These are phyloP conservation scores for Sebastes alutus DNA, from an alignment of 2,797 vertebrate genomes.

Conservation along the genomic window DNA sequence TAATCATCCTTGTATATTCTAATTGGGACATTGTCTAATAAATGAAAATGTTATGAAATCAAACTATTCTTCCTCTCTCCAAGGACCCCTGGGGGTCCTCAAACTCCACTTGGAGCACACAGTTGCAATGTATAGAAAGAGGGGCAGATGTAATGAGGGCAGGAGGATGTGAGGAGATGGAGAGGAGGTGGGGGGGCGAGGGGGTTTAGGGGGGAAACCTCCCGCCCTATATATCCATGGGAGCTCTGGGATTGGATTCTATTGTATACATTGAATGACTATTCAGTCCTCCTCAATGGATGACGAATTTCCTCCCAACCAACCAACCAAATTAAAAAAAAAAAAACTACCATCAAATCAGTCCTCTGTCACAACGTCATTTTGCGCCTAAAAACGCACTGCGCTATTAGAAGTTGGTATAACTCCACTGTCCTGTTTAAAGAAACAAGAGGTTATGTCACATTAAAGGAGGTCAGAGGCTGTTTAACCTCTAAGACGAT, in stretches of 20 bases:
- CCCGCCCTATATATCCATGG: slow-evolving; percentile 64
- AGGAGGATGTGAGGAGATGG: slow-evolving; percentile 30
- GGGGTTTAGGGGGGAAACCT: slow-evolving; percentile 10
- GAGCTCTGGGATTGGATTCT: slow-evolving; percentile 71
- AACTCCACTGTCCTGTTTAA: background rate
- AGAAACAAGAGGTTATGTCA: background rate
- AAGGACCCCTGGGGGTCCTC: slow-evolving; percentile 55
- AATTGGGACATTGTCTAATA: background rate
- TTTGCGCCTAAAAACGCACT: slow-evolving; percentile 36
- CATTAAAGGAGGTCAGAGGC: background rate
- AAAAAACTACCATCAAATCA: slow-evolving; percentile 10
- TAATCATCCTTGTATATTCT: background rate
- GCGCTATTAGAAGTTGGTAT: slow-evolving; percentile 19
- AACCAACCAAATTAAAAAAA: slow-evolving; percentile 9
- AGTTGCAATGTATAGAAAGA: slow-evolving; percentile 38
- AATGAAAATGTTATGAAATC: slow-evolving; percentile 25
- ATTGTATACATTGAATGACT: slow-evolving; percentile 69
- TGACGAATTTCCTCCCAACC: slow-evolving; percentile 34
- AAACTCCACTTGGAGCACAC: slow-evolving; percentile 43
- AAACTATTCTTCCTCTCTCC: slow-evolving; percentile 36
- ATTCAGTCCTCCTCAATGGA: slow-evolving; percentile 61
- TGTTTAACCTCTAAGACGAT: background rate
- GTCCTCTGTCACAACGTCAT: slow-evolving; percentile 17
- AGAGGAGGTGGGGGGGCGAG: slow-evolving; percentile 24
- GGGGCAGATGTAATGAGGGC: slow-evolving; percentile 28